Percentiles rank a stretch among this genome's conserved stretches.
Evolutionary conservation across 2,797 vertebrate genomes (phyloP).

Genomic region (Scleropages formosus): DNA sequence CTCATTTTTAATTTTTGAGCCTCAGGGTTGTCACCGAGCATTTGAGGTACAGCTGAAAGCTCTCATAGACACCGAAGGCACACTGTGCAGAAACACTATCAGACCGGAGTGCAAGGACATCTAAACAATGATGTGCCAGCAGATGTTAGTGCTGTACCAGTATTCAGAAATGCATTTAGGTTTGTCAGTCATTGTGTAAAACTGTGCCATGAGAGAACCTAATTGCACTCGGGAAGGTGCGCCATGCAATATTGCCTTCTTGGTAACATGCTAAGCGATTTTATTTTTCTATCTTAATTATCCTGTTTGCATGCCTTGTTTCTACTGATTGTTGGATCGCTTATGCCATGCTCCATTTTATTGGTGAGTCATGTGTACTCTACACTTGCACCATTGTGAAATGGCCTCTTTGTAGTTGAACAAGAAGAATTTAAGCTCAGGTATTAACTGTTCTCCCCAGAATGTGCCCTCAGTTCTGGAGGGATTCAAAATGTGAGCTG

Average conservation of each 20-base stretch:
- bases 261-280: constrained; percentile 8
- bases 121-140: too few species aligned
- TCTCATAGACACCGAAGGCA: too few species aligned
- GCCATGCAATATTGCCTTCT: neutral
- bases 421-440: neutral
- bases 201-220: neutral
- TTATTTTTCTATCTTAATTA: constrained; percentile 24
- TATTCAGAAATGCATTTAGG: neutral
- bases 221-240: neutral
- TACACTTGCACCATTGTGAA: neutral
- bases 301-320: constrained; percentile 33
- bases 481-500: too few species aligned
- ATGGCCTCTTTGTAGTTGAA: neutral
- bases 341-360: neutral
- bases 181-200: neutral
- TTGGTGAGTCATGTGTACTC: constrained; percentile 21
- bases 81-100: too few species aligned
- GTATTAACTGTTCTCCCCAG: neutral
- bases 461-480: neutral
- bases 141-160: too few species aligned
- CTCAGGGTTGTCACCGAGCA: too few species aligned
- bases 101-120: too few species aligned
- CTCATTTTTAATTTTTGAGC: too few species aligned
- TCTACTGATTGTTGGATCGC: constrained; percentile 18
- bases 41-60: too few species aligned